Base-by-base conservation (phyloP, 1,140 invertebrate genomes). In the Scaptomyza montana region DNA sequence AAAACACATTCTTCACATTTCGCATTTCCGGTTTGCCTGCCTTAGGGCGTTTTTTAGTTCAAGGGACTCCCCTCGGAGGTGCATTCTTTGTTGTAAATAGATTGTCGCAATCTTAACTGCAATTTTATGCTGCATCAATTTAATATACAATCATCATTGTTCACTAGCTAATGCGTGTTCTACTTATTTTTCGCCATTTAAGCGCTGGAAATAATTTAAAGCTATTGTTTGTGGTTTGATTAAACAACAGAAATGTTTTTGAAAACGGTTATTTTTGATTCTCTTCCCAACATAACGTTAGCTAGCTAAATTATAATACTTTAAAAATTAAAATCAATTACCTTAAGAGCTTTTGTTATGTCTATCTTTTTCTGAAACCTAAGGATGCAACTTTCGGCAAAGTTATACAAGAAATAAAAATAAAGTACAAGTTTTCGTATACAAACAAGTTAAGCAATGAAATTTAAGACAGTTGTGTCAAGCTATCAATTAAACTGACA, bases 21-120 rank as follows among this genome's bases (percentile, higher is more conserved):
- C 39, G 1, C 16, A 68, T 46, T 45, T 53, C 13, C 43, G 50
- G 13, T 28, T 36, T 36, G 46, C 47, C 56, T 68, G 39, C 12
- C 3, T 12, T 8, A n/a, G 39, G 4, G 36, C 9, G 36, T 41
- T 41, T 9, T 41, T 9, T 41, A 10, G 10, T 12, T 10, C 36
- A 41, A n/a, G 12, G 39, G 12, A 10, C 12, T n/a, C 8, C 36
- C 6, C 0, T 39, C 8, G 36, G 6, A 10, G 36, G 36, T 43
- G 13, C 8, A 21, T 51, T 77, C 50, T 70, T 85, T 85, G 77
- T 65, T 66, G 80, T 77, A 66, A 74, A 71, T 49, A 10, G 54
- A 64, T 59, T 51, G 66, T 65, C 39, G 25, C 43, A 21, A 16
- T 30, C 53, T 45, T 9, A 47, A 49, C 28, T 46, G 30, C 5